These are phyloP conservation scores for Trichogramma pretiosum DNA, from an alignment of 1,140 invertebrate genomes.

Conservation along the genomic window DNA sequence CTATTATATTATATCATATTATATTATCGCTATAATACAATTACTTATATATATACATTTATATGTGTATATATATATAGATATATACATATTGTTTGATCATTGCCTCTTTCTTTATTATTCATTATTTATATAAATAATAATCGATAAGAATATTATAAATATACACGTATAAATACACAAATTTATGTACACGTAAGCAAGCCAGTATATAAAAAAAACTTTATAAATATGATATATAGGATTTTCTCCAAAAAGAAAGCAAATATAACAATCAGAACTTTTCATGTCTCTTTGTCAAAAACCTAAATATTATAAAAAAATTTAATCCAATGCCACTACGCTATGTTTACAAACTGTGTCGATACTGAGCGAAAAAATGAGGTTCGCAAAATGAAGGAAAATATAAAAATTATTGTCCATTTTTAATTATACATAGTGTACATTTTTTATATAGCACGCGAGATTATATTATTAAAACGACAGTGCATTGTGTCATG, in stretches of 20 bases:
- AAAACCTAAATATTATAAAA: slow-evolving; percentile 16
- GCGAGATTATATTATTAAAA: slow-evolving; percentile 36
- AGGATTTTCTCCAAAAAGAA: slow-evolving; percentile 3
- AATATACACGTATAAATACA: slow-evolving; percentile 27
- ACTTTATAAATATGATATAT: slow-evolving; percentile 17
- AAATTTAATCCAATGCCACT: slow-evolving; percentile 14
- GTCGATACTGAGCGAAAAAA: slow-evolving; percentile 31
- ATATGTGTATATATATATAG: too few species aligned
- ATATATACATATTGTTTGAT: slow-evolving; percentile 37
- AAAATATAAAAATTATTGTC: slow-evolving; percentile 37
- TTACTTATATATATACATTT: slow-evolving; percentile 25
- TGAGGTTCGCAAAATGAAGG: slow-evolving; percentile 15
- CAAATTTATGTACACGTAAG: slow-evolving; percentile 15
- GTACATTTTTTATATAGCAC: slow-evolving; percentile 47
- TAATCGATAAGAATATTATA: slow-evolving; percentile 31
- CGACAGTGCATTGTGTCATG: slow-evolving; percentile 19
- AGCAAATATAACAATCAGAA: slow-evolving; percentile 27
- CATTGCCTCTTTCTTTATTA: slow-evolving; percentile 32
- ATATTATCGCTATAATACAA: slow-evolving; percentile 24
- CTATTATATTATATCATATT: too few species aligned
- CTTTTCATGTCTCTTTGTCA: slow-evolving; percentile 25
- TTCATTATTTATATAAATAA: slow-evolving; percentile 34
- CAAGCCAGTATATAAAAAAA: slow-evolving; percentile 23
- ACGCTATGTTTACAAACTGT: slow-evolving; percentile 21
- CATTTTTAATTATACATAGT: slow-evolving; percentile 47